These are phyloP conservation scores for Saccostrea cuccullata DNA, from an alignment of 1,140 invertebrate species.

Conservation along the genomic window DNA sequence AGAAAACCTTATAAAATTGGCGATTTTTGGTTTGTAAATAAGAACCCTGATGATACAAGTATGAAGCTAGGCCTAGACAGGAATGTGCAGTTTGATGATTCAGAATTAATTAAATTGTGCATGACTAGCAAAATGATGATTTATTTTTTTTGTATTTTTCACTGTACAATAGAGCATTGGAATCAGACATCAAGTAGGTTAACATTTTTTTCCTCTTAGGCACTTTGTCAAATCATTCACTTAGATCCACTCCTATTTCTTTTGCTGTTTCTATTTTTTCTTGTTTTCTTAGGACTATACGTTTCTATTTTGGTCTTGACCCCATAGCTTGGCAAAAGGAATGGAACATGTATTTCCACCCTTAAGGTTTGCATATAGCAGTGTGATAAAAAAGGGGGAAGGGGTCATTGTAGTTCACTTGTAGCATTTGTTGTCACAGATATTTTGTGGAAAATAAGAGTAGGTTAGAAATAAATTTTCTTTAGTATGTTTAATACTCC, in stretches of 20 bases:
- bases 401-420: too few relatives aligned
- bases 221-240: not conserved
- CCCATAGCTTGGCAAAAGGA: not conserved
- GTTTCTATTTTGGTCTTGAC: not conserved
- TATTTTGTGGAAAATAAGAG: too few relatives aligned
- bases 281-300: too few relatives aligned
- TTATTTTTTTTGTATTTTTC: slow-evolving; percentile 1
- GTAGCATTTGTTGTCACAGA: too few relatives aligned
- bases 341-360: not conserved
- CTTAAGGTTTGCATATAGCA: not conserved
- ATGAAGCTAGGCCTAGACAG: too few relatives aligned
- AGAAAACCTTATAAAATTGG: too few relatives aligned
- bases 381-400: not conserved
- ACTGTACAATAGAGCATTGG: slow-evolving; percentile 7
- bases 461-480: too few relatives aligned
- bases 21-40: too few relatives aligned
- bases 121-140: not conserved
- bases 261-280: not conserved
- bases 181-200: slow-evolving; percentile 7
- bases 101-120: not conserved
- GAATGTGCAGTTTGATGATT: not conserved
- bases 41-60: too few relatives aligned
- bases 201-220: not conserved
- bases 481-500: too few relatives aligned
- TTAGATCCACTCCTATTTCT: not conserved